phyloP scores from a whole-genome alignment of 1,140 invertebrate genomes.

The Cyclargus thomasi region DNA sequence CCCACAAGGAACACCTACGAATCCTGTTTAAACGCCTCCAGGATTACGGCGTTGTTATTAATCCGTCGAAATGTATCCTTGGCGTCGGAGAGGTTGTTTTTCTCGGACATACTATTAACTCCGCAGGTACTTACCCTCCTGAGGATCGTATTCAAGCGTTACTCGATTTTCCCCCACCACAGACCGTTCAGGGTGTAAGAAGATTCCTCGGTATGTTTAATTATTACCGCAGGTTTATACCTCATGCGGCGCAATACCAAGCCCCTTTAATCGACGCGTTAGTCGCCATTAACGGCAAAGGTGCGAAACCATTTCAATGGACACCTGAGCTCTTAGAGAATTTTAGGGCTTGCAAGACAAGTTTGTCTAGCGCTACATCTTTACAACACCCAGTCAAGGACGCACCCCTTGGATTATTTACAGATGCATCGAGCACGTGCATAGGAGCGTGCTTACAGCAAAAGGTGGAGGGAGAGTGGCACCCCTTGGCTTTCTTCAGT shows the following conservation, averaged over 20 bases:
- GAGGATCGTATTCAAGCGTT: slow-evolving; percentile 14
- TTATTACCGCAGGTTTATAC: slow-evolving; percentile 18
- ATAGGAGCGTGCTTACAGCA: neutral
- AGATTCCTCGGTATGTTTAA: slow-evolving; percentile 21
- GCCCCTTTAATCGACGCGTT: slow-evolving; percentile 16
- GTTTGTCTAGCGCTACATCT: neutral
- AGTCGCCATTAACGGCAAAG: slow-evolving; percentile 17
- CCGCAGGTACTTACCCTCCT: slow-evolving; percentile 17
- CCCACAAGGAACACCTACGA: no score
- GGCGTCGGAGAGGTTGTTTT: slow-evolving; percentile 21
- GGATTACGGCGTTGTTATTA: slow-evolving; percentile 24
- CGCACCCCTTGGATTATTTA: neutral
- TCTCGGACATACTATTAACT: slow-evolving; percentile 12
- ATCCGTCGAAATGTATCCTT: slow-evolving; percentile 21
- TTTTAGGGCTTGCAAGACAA: slow-evolving; percentile 14
- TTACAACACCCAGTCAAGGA: neutral
- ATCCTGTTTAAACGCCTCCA: no score
- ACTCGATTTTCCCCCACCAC: slow-evolving; percentile 18
- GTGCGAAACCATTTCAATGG: slow-evolving; percentile 20
- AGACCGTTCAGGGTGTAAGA: slow-evolving; percentile 20
- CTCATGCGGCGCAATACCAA: slow-evolving; percentile 15
- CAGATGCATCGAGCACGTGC: neutral
- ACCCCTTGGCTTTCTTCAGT: neutral
- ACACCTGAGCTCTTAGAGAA: neutral
- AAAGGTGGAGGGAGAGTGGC: neutral